Base-by-base conservation (phyloP, 2,888 invertebrate species). In the Mystacides longicornis region DNA sequence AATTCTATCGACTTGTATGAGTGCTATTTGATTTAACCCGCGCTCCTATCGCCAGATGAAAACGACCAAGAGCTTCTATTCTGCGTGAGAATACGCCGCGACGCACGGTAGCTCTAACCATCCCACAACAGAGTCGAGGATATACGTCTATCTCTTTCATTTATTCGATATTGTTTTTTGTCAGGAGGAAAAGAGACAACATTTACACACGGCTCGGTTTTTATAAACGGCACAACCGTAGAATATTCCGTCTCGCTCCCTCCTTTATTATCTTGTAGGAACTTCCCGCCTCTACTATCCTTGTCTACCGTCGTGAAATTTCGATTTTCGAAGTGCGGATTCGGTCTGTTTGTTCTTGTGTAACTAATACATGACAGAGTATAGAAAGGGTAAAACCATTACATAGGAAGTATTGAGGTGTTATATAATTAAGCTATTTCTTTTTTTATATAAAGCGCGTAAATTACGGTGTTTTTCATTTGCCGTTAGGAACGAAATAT, bases 51-150 rank as follows among this genome's bases (percentile, higher is more conserved):
- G 37, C 42, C 37, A 22, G 42, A 22, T 42, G 23, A 20, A 43
- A n/a, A n/a, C 42, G 43, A 51, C 46, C n/a, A 46, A 31, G 23
- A 48, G 21, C 48, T 22, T 51, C 9, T 22, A 23, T 45, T 22
- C 49, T 42, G 48, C 54, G 54, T 54, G 49, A 49, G 54, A 54
- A 54, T 54, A 52, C 52, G 48, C 48, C 22, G 48, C 48, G 52
- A 23, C 23, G 33, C 37, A 22, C 52, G 18, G 20, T 45, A 45
- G 45, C 7, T 4, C 3, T 45, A n/a, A n/a, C n/a, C 20, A 19
- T 48, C 7, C 18, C 16, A 18, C 14, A n/a, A 20, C 48, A n/a
- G 48, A 48, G 11, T 23, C 22, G 48, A 48, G 48, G 4, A 11
- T 46, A 19, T 5, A 4, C 19, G 21, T 7, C 19, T 18, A n/a